A percentile compares a stretch with the other conserved stretches of the same genome.
Evolutionary conservation across 1,140 invertebrate genomes (phyloP).

Genomic region (Penaeus vannamei): DNA sequence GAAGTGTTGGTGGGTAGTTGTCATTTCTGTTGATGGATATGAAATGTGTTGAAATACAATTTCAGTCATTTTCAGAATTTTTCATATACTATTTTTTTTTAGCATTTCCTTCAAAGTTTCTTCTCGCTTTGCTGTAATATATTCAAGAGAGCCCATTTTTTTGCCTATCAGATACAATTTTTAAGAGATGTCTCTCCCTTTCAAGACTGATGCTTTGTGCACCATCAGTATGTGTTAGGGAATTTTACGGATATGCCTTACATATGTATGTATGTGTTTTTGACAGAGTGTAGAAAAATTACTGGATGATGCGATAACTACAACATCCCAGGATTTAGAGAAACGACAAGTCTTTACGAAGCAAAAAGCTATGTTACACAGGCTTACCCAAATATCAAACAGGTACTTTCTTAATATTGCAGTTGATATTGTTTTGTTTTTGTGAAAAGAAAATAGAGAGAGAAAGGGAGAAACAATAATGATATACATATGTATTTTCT

Average conservation of each 20-base stretch:
- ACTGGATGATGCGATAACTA: conserved; percentile 29
- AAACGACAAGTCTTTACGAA: not conserved
- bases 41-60: too few species aligned
- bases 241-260: not conserved
- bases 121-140: too few species aligned
- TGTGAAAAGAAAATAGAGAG: not conserved
- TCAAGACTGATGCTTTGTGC: too few species aligned
- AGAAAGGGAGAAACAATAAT: not conserved
- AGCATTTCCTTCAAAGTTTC: too few species aligned
- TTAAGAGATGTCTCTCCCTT: too few species aligned
- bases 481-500: not conserved
- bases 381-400: conserved; percentile 32
- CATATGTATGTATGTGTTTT: not conserved
- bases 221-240: not conserved
- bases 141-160: too few species aligned
- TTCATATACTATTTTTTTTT: too few species aligned
- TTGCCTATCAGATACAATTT: too few species aligned
- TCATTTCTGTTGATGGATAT: not conserved
- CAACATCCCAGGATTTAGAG: conserved; percentile 23
- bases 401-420: conserved; percentile 10
- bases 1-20: conserved; percentile 80
- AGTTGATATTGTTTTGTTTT: not conserved
- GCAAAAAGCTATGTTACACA: conserved; percentile 30
- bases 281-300: conserved; percentile 31
- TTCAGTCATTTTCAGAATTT: too few species aligned